Percentiles rank a stretch among this genome's conserved stretches.
phyloP scores from a whole-genome alignment of 1,140 invertebrate species.

The Eurosta solidaginis region DNA sequence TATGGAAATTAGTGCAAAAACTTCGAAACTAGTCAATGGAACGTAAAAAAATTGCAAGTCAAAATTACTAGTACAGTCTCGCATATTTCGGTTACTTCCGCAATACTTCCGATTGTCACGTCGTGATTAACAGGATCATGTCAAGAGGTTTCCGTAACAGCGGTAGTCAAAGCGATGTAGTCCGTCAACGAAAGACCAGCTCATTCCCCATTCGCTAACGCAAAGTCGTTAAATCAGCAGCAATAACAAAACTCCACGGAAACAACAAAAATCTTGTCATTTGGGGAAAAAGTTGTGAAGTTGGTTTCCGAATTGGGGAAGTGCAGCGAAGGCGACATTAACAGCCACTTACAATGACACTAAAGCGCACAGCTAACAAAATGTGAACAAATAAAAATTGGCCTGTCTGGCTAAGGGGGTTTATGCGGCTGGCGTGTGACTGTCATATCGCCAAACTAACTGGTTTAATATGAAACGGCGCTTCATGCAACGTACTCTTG shows the following conservation, averaged over 20 bases:
- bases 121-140: conserved; percentile 32
- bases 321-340: background rate
- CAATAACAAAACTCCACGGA: background rate
- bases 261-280: background rate
- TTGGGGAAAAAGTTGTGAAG: conserved; percentile 5
- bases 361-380: background rate
- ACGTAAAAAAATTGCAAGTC: background rate
- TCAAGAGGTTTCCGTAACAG: conserved; percentile 37
- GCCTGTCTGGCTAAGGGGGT: background rate
- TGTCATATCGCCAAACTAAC: too few relatives aligned
- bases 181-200: background rate
- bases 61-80: background rate
- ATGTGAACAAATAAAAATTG: background rate
- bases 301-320: conserved; percentile 4
- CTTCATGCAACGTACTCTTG: background rate
- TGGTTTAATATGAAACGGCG: background rate
- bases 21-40: background rate
- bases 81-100: conserved; percentile 27
- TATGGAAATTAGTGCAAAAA: background rate
- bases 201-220: background rate
- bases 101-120: background rate
- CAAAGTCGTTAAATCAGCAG: background rate
- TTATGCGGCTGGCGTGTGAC: too few relatives aligned
- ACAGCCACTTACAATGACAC: background rate
- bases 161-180: background rate